These are phyloP conservation scores for Meganola albula DNA, from an alignment of 2,888 invertebrate species.

Conservation along the genomic window DNA sequence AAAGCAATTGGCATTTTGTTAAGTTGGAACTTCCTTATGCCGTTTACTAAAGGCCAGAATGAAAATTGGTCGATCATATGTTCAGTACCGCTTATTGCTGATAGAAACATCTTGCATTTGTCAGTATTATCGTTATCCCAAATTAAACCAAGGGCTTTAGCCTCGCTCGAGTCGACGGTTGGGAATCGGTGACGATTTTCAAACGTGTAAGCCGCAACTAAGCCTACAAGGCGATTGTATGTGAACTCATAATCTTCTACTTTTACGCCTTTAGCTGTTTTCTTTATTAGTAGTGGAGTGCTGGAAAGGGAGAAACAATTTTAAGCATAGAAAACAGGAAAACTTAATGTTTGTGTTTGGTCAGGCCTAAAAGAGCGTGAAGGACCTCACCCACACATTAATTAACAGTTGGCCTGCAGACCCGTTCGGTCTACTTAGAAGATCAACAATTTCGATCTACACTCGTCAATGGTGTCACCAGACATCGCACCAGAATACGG, in stretches of 20 bases:
- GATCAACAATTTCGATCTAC: too few relatives aligned
- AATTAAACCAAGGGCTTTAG: conserved; percentile 33
- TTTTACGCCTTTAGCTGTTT: conserved; percentile 32
- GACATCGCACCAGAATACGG: too few relatives aligned
- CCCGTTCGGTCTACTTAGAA: too few relatives aligned
- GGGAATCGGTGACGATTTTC: conserved; percentile 41
- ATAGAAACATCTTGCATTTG: conserved; percentile 38
- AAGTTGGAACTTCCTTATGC: conserved; percentile 40
- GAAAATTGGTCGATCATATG: conserved; percentile 45
- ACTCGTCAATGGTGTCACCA: too few relatives aligned
- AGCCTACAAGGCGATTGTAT: conserved; percentile 40
- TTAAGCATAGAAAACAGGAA: too few relatives aligned
- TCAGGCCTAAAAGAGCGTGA: too few relatives aligned
- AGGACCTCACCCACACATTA: too few relatives aligned
- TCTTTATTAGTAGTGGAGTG: conserved; percentile 39
- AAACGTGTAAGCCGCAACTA: conserved; percentile 44
- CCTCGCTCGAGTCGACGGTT: conserved; percentile 34
- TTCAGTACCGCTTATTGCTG: conserved; percentile 44
- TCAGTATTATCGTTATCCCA: conserved; percentile 37
- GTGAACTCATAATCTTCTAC: conserved; percentile 47
- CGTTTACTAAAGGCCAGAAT: conserved; percentile 45
- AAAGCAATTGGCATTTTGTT: conserved; percentile 40
- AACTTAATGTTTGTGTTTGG: too few relatives aligned
- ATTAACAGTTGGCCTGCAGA: too few relatives aligned
- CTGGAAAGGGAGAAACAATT: too few relatives aligned